These are phyloP conservation scores for Tupiocoris notatus DNA, from an alignment of 2,888 invertebrate species.

Conservation along the genomic window DNA sequence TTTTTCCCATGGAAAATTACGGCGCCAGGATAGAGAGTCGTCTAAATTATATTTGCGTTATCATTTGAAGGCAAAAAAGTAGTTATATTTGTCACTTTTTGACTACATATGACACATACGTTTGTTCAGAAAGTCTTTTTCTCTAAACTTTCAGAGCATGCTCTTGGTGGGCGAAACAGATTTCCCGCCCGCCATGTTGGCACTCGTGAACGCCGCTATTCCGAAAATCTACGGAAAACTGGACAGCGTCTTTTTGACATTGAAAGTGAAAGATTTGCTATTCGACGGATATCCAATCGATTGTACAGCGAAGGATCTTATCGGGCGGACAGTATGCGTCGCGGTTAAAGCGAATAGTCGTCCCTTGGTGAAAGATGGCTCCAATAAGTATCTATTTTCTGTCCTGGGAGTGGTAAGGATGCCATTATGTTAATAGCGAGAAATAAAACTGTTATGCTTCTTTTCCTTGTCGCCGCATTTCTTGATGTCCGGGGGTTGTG, in stretches of 20 bases:
- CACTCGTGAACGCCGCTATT: conserved; percentile 67
- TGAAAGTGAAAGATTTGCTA: conserved; percentile 68
- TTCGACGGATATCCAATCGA: conserved; percentile 72
- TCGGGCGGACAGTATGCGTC: conserved; percentile 71
- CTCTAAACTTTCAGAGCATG: conserved; percentile 60
- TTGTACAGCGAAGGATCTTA: conserved; percentile 72
- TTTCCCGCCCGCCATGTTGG: conserved; percentile 65
- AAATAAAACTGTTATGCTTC: no score
- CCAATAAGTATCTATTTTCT: conserved; percentile 69
- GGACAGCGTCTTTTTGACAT: conserved; percentile 62
- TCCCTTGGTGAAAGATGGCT: conserved; percentile 60
- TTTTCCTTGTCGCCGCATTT: no score
- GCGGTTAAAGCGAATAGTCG: conserved; percentile 65
- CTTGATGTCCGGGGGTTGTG: no score
- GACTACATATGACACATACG: no score
- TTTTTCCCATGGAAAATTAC: no score
- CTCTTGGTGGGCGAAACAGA: conserved; percentile 61
- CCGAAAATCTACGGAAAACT: conserved; percentile 68
- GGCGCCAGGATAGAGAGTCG: no score
- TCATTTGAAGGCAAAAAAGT: no score
- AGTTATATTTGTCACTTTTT: no score
- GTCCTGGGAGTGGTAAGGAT: conserved; percentile 69
- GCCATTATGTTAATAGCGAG: no score
- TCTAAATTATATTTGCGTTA: no score
- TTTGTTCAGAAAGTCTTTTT: no score